Conservation (phyloP, 2,113 vertebrate species). For the Tachuris rubrigastra region DNA sequence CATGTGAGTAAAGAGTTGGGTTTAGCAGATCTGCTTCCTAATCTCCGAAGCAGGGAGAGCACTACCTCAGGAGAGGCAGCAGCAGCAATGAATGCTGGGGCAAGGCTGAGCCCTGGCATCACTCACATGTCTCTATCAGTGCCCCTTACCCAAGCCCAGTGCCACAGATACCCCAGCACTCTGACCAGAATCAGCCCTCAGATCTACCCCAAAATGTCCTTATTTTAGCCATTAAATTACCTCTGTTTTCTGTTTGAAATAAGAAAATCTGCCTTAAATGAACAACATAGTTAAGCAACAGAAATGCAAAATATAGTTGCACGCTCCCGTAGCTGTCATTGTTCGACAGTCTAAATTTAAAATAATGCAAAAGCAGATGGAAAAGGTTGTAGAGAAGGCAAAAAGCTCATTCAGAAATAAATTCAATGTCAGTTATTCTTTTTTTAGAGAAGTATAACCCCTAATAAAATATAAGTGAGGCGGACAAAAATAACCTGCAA, state of each 20-base stretch:
- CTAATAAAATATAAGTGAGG: not conserved
- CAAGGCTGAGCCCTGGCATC: not conserved
- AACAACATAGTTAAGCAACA: not conserved
- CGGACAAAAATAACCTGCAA: not conserved
- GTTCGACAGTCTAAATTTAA: not conserved
- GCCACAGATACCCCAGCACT: fast-evolving
- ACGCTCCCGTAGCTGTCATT: not conserved
- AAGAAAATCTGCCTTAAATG: not conserved
- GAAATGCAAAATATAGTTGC: not conserved
- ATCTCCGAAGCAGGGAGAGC: not conserved
- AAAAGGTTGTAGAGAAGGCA: not conserved
- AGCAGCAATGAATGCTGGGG: not conserved
- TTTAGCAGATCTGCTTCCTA: conserved; percentile 32
- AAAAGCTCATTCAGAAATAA: conserved; percentile 5
- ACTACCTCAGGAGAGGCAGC: not conserved
- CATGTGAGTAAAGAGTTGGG: not conserved
- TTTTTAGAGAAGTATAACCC: not conserved
- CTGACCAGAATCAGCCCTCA: not conserved
- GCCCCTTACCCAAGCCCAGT: fast-evolving
- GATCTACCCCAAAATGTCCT: not conserved
- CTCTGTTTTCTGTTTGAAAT: not conserved
- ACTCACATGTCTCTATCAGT: not conserved
- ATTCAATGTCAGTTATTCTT: not conserved
- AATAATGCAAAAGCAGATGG: not conserved
- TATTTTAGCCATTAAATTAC: not conserved